Base-by-base conservation (phyloP, 2,888 invertebrate species). In the Callyntrura sp. region DNA sequence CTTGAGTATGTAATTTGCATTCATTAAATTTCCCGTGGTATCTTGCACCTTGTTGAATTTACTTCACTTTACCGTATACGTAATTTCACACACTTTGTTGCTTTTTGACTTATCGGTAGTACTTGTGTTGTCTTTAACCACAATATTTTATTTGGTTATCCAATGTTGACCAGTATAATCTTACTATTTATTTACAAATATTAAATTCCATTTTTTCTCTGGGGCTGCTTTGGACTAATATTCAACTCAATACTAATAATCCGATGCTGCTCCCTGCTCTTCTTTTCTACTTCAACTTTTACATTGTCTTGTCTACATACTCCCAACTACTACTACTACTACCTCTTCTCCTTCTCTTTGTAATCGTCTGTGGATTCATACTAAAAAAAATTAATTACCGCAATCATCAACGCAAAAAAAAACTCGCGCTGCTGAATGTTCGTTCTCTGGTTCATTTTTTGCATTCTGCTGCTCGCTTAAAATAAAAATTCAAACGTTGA, bases 211-310 rank as follows among this genome's bases (percentile, higher is more conserved):
- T n/a, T n/a, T 51, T 78, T 78, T 55, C 28, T 28, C 23, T 14
- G 78, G 78, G 78, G 78, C 23, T 25, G 78, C 78, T 55, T 78
- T 78, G 78, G 78, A 78, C 78, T 55, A 78, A 78, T 35, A 35
- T 78, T 45, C 70, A 45, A 78, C 78, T 55, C 28, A n/a, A 78
- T 25, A 78, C 28, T 51, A 68, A 23, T 55, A 25, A 25, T 78
- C 78, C 55, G 78, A 78, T 51, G 78, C 78, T 55, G 78, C 78
- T 78, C 78, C 78, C 23, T 55, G 20, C 48, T 73, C 48, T 73
- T 51, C 25, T 6, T 43, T 35, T 17, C 17, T 81, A 20, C 81
- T 60, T 55, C 78, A 55, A 51, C n/a, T 55, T 35, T 81, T 4
- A 62, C 65, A 68, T 81, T 43, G 60, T 81, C 60, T 60, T n/a